These are phyloP conservation scores for Eciton burchellii DNA, from an alignment of 1,140 invertebrate species.

Conservation along the genomic window DNA sequence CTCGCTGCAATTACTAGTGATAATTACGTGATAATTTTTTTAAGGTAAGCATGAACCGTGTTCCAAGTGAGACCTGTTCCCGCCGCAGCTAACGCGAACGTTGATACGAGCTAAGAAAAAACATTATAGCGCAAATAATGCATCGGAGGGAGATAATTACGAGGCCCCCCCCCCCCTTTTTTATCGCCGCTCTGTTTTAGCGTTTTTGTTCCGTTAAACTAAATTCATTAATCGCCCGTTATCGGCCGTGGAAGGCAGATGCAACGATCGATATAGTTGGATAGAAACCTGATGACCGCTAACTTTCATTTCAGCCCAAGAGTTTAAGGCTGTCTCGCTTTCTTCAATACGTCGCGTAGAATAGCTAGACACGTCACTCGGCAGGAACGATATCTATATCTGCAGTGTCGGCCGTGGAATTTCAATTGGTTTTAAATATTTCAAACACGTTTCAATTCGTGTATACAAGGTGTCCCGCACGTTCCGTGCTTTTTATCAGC, in stretches of 20 bases:
- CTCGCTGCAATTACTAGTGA: not conserved
- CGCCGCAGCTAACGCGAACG: not conserved
- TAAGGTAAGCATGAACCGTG: constrained; percentile 1
- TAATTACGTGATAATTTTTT: constrained; percentile 11
- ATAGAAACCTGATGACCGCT: constrained; percentile 18
- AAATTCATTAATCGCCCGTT: constrained; percentile 20
- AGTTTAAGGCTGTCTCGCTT: constrained; percentile 64
- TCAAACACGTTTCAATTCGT: constrained; percentile 62
- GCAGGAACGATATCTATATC: not conserved
- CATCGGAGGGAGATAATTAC: constrained; percentile 1
- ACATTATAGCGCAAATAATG: constrained; percentile 19
- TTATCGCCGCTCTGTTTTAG: not conserved
- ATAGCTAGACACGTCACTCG: constrained; percentile 22
- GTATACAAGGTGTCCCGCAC: not conserved
- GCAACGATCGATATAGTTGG: constrained; percentile 55
- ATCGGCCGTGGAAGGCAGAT: not conserved
- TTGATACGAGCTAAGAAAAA: constrained; percentile 23
- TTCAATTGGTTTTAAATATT: constrained; percentile 72
- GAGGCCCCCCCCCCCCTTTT: no score
- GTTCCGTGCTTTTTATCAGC: not conserved
- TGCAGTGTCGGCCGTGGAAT: constrained; percentile 61
- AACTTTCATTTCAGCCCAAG: constrained; percentile 64
- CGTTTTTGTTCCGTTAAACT: constrained; percentile 24
- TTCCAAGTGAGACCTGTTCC: not conserved
- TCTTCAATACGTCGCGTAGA: constrained; percentile 59